Evolutionary conservation across 2,113 vertebrate genomes (phyloP), one percentile per base, ranked within the genome.

Genomic region (Eulemur macaco): DNA sequence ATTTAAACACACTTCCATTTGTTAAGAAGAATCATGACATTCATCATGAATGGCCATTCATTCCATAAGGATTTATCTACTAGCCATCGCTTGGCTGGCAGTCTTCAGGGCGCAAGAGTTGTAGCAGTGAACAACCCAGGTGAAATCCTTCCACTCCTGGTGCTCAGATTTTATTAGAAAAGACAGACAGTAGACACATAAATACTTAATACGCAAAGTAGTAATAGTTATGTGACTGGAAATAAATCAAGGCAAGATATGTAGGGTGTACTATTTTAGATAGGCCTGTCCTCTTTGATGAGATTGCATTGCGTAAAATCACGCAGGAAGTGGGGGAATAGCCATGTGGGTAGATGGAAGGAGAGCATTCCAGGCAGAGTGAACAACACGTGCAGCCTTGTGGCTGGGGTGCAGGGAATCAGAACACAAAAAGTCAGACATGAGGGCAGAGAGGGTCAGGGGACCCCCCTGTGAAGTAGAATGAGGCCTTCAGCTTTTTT

Each of bases 21-120:
- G 21, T 45, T 63, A 39, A 73, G 69, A 39, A 42, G 8, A 23
- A 12, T 60, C 25, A 81, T 39, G 18, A 8, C 52, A 25, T 80
- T 34, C 11, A 25, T 80, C 4, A 20, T 2, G n/a, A 58, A 21
- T 11, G 60, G 10, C 13, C 8, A 68, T 66, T 71, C n/a, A 47
- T 47, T 73, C 6, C n/a, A 6, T 71, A 25, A 37, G 31, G 71
- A 56, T 60, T 18, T 64, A 68, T 64, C 13, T 25, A 29, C 15
- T 52, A 1, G 37, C 12, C 5, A 54, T 11, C 3, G 23, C 9
- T 20, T 29, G 27, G 11, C 8, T 27, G 13, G 7, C 4, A n/a
- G 5, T 63, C 1, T 71, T 23, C 10, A 34, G 69, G 18, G 27
- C 27, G 18, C 8, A 5, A 11, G 17, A 37, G 8, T 66, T 89